Evolutionary conservation across 2,797 vertebrate species (phyloP).

Genomic region (Pampus argenteus): DNA sequence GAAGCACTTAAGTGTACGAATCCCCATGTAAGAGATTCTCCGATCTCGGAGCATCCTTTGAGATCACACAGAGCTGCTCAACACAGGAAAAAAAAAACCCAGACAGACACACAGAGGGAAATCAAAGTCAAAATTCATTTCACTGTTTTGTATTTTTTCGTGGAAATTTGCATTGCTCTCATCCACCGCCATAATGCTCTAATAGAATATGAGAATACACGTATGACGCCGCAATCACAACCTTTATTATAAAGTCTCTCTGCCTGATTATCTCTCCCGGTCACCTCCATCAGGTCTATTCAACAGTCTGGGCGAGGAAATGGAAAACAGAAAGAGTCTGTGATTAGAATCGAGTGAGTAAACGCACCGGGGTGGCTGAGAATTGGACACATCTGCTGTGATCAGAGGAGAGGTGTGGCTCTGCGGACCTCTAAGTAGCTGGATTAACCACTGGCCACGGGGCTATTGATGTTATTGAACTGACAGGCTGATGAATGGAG

Average conservation of each 20-base stretch:
- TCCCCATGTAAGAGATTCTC: constrained; percentile 81
- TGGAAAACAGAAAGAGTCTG: constrained; percentile 39
- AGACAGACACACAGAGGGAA: constrained; percentile 43
- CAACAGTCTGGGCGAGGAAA: constrained; percentile 29
- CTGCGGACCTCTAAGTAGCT: constrained; percentile 71
- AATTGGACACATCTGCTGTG: constrained; percentile 69
- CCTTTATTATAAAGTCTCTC: constrained; percentile 35
- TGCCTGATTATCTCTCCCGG: constrained; percentile 39
- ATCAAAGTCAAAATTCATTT: constrained; percentile 45
- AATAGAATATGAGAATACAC: constrained; percentile 22
- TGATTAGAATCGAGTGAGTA: constrained; percentile 63
- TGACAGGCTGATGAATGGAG: constrained; percentile 78
- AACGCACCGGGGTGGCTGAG: constrained; percentile 50
- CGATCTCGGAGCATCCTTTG: constrained; percentile 55
- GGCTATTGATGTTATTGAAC: constrained; percentile 80
- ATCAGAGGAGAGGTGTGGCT: constrained; percentile 72
- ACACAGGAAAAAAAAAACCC: constrained; percentile 35
- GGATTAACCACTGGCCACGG: constrained; percentile 77
- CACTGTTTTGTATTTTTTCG: constrained; percentile 5
- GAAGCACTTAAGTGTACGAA: constrained; percentile 84
- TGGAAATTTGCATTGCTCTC: constrained; percentile 40
- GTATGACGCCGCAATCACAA: constrained; percentile 34
- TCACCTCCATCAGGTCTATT: constrained; percentile 29
- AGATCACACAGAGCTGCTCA: constrained; percentile 54
- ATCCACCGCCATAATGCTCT: constrained; percentile 5